Conservation (phyloP, 1,140 invertebrate species). For the Sminthurides bifidus region DNA sequence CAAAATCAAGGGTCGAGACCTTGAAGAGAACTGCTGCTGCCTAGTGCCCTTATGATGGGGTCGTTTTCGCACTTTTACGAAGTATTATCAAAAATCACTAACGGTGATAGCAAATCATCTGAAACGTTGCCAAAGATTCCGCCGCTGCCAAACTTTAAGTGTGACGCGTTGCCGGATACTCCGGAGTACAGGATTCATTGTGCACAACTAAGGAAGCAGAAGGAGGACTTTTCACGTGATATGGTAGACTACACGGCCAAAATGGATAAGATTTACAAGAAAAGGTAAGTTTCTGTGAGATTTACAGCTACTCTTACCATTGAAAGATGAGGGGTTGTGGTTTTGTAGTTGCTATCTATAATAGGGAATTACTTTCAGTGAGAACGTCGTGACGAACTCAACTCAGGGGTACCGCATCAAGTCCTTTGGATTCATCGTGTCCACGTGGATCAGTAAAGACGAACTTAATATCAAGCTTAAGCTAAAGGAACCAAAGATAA, state of each 20-base stretch:
- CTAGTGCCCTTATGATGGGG: slow-evolving; percentile 5
- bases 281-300: not conserved
- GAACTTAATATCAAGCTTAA: slow-evolving; percentile 4
- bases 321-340: not conserved
- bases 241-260: slow-evolving; percentile 1
- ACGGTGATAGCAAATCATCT: not conserved
- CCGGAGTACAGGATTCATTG: not conserved
- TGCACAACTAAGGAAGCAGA: slow-evolving; percentile 3
- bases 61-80: not conserved
- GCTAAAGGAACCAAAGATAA: not conserved
- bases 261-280: slow-evolving; percentile 1
- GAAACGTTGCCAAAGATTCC: slow-evolving; percentile 1
- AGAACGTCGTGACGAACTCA: not conserved
- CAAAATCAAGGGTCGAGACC: no score
- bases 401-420: slow-evolving; percentile 2
- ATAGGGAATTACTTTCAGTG: not conserved
- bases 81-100: not conserved
- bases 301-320: not conserved
- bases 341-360: not conserved
- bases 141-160: slow-evolving; percentile 1
- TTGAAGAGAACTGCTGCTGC: no score
- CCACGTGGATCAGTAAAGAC: not conserved
- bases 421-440: slow-evolving; percentile 5
- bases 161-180: not conserved
- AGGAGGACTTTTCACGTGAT: slow-evolving; percentile 4